Evolutionary conservation across 2,113 vertebrate genomes (phyloP).

Genomic region (Scomber japonicus): DNA sequence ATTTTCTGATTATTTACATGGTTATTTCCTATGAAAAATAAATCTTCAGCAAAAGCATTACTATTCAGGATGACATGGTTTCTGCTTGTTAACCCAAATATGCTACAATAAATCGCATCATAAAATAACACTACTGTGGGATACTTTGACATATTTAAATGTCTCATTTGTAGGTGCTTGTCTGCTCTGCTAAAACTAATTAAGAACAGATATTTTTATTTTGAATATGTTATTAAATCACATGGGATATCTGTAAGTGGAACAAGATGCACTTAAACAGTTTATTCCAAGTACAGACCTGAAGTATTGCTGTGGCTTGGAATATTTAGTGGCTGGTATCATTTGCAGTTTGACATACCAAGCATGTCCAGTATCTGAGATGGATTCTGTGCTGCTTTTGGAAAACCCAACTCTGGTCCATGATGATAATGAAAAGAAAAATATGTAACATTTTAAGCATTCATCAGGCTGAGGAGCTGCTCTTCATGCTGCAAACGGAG

Average conservation of each 20-base stretch:
- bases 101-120: neutral
- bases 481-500: neutral
- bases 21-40: neutral
- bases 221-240: neutral
- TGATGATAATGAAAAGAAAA: neutral
- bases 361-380: neutral
- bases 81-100: neutral
- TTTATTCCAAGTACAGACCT: neutral
- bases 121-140: neutral
- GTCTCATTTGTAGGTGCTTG: too few species aligned
- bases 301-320: neutral
- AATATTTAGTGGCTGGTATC: neutral
- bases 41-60: neutral
- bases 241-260: neutral
- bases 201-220: neutral
- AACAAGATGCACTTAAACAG: neutral
- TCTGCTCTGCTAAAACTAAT: neutral
- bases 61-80: neutral
- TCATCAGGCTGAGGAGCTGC: constrained; percentile 1
- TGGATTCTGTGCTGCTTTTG: constrained; percentile 1
- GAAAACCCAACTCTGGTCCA: neutral
- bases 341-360: neutral
- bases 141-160: neutral
- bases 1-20: constrained; percentile 8
- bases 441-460: neutral